These are phyloP conservation scores for Ennomos quercinarius DNA, from an alignment of 2,888 invertebrate genomes.

Conservation along the genomic window DNA sequence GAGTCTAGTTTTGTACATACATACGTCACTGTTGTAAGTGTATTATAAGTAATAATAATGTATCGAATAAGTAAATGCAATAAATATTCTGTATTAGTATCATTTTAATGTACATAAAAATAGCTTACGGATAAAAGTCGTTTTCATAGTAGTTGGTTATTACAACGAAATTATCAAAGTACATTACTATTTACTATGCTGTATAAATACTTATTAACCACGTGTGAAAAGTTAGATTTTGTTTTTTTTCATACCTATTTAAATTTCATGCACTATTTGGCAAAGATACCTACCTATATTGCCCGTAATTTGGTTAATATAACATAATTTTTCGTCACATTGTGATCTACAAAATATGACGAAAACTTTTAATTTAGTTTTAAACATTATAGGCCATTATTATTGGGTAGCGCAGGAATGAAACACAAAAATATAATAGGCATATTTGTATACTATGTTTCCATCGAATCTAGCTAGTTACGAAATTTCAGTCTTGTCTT, in stretches of 20 bases:
- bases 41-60: conserved; percentile 72
- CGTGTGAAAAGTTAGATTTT: conserved; percentile 3
- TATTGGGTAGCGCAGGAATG: too few relatives aligned
- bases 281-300: not conserved
- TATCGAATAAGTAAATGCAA: conserved; percentile 77
- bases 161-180: conserved; percentile 48
- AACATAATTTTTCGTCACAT: conserved; percentile 6
- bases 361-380: conserved; percentile 10
- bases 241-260: conserved; percentile 6
- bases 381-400: conserved; percentile 32
- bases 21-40: conserved; percentile 83
- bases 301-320: not conserved
- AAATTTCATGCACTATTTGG: conserved; percentile 8
- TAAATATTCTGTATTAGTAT: conserved; percentile 82
- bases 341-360: conserved; percentile 7
- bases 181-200: conserved; percentile 11
- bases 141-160: conserved; percentile 54
- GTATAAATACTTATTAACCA: conserved; percentile 18
- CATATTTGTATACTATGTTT: too few relatives aligned
- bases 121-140: conserved; percentile 58
- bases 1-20: conserved; percentile 85
- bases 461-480: too few relatives aligned
- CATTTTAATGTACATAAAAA: conserved; percentile 72
- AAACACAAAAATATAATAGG: too few relatives aligned
- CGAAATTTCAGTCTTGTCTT: too few relatives aligned